Conservation (phyloP, 2,888 invertebrate species). For the Parochlus steinenii region DNA sequence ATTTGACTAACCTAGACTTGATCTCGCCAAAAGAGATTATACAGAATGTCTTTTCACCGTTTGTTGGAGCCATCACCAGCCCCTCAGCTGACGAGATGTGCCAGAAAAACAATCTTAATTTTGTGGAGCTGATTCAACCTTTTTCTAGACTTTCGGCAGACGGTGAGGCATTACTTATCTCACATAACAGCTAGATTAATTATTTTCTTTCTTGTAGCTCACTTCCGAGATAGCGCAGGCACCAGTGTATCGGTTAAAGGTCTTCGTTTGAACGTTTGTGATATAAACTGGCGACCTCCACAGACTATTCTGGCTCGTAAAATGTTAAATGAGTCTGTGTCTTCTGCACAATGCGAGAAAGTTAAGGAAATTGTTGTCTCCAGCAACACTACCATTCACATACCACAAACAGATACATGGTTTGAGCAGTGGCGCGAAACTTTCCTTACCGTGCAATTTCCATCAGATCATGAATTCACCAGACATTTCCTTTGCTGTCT, state of each 20-base stretch:
- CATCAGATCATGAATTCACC: constrained; percentile 91
- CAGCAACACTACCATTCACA: constrained; percentile 40
- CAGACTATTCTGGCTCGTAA: constrained; percentile 69
- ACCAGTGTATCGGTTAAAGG: constrained; percentile 53
- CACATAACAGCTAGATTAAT: constrained; percentile 2
- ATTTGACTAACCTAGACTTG: constrained; percentile 42
- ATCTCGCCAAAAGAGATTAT: constrained; percentile 71
- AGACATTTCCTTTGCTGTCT: constrained; percentile 75
- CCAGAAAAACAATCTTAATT: constrained; percentile 77
- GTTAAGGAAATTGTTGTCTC: constrained; percentile 39
- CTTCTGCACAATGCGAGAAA: constrained; percentile 38
- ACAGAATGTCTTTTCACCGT: constrained; percentile 76
- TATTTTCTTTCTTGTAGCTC: constrained; percentile 37
- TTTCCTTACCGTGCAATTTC: constrained; percentile 73
- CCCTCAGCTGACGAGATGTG: constrained; percentile 67
- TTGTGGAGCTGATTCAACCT: constrained; percentile 80
- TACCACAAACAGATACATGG: constrained; percentile 76
- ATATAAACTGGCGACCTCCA: constrained; percentile 66
- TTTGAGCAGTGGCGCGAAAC: constrained; percentile 90
- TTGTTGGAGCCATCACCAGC: constrained; percentile 73
- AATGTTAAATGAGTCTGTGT: constrained; percentile 69
- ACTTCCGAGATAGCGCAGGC: constrained; percentile 63
- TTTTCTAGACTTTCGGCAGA: constrained; percentile 63
- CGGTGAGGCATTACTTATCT: constrained; percentile 33
- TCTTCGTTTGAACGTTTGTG: constrained; percentile 60